Base-by-base conservation (phyloP, 2,113 vertebrate genomes). In the Picathartes gymnocephalus region DNA sequence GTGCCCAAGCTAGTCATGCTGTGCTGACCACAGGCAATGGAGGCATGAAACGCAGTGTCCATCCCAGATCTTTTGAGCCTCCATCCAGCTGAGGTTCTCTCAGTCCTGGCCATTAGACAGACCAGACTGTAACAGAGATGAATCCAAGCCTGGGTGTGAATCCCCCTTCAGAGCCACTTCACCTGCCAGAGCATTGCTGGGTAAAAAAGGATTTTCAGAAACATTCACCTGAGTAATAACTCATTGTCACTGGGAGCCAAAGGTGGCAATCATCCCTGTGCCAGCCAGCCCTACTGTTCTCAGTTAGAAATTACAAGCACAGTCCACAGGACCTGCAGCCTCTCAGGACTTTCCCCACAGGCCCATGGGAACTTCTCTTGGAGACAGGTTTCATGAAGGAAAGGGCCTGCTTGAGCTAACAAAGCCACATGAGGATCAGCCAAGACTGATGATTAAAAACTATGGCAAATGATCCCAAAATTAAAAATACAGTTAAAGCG, bases 191-290 rank as follows among this genome's bases (percentile, higher is more conserved):
- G 11, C 15, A 24, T 0, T 44, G 44, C 39, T 76, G 85, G 15
- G 20, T 61, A 21, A 33, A 39, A 77, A 72, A n/a, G 20, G 45
- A 35, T 54, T 86, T 90, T 64, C 4, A 20, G 68, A 50, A 88
- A 40, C 37, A 35, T 25, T 40, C n/a, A 45, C 21, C 39, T 33
- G 50, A 1, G 0, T 47, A 44, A 12, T 27, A 54, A 42, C 16
- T 73, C 25, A 4, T 4, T 33, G 60, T 58, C 47, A 17, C 33
- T 19, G 53, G 24, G 64, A 76, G 45, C 33, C 77, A 78, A 50
- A 50, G 35, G 30, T 2, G 3, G 22, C 0, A 0, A 35, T 20
- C 4, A 2, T 44, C 47, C 42, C 45, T 1, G 0, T 50, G 60
- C 35, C 47, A 1, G 20, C 28, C 11, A 6, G 57, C 44, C 83